These are phyloP conservation scores for Illadopsis cleaveri DNA, from an alignment of 2,113 vertebrate species.

Conservation along the genomic window DNA sequence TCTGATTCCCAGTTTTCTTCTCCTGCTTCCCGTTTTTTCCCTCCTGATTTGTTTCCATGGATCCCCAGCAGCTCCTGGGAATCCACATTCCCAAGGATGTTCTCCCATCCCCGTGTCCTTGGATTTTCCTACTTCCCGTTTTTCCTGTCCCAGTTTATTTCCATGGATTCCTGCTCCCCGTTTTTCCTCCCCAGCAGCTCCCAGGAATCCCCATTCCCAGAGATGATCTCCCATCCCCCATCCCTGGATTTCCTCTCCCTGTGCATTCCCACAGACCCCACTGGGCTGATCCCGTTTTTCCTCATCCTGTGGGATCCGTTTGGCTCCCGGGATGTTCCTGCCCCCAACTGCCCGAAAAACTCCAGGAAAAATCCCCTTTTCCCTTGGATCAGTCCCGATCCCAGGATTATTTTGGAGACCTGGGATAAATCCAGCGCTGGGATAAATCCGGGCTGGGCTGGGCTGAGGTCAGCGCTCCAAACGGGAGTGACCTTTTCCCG, in stretches of 20 bases:
- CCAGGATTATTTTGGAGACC: neutral
- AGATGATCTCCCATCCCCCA: neutral
- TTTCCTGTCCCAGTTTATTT: neutral
- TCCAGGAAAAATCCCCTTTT: neutral
- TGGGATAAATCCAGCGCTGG: neutral
- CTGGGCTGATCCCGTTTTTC: neutral
- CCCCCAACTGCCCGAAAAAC: accelerated
- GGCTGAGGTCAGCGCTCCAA: neutral
- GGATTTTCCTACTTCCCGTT: neutral
- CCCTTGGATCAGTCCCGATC: neutral
- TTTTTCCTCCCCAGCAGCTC: neutral
- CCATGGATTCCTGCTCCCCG: neutral
- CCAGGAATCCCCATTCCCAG: neutral
- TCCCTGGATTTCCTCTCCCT: neutral
- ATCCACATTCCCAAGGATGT: neutral
- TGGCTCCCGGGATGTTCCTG: neutral
- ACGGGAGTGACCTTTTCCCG: neutral
- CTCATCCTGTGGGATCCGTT: neutral
- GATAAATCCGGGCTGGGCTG: neutral
- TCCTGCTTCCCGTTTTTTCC: no score
- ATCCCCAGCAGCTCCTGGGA: neutral
- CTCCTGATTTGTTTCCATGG: neutral
- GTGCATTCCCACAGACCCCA: neutral
- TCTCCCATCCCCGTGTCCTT: no score
- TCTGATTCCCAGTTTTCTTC: neutral